Conservation (phyloP, 1,140 invertebrate species). For the Melitaea cinxia region DNA sequence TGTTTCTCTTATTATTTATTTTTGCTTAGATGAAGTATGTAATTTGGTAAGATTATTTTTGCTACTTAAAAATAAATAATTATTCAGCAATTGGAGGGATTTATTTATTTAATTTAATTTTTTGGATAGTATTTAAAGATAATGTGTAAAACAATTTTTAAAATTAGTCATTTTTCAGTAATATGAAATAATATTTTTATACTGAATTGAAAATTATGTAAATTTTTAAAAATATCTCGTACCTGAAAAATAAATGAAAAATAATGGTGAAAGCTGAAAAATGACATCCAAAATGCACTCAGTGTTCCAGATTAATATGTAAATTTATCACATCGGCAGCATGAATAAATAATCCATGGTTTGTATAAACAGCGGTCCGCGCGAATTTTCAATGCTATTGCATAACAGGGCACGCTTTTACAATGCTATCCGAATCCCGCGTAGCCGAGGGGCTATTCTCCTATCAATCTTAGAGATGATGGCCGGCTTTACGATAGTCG, state of each 20-base stretch:
- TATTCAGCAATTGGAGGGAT: no score
- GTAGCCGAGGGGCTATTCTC: conserved; percentile 74
- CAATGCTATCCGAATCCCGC: conserved; percentile 63
- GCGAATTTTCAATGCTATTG: conserved; percentile 34
- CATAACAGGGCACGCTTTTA: conserved; percentile 58
- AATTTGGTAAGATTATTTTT: neutral
- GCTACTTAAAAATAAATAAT: no score
- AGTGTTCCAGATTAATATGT: conserved; percentile 12
- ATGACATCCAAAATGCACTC: conserved; percentile 2
- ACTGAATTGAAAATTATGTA: neutral
- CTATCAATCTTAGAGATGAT: conserved; percentile 80
- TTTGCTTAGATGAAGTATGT: neutral
- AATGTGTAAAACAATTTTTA: no score
- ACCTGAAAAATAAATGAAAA: conserved; percentile 6
- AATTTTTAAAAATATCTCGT: neutral
- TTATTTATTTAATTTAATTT: no score
- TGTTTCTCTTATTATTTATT: neutral
- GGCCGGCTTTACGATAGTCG: conserved; percentile 61
- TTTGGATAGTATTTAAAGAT: no score
- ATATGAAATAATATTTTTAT: no score
- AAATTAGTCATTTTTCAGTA: no score
- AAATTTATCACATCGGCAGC: conserved; percentile 12
- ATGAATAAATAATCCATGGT: conserved; percentile 18
- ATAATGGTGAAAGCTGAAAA: conserved; percentile 7
- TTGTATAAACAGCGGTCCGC: conserved; percentile 19